These are phyloP conservation scores for Antennarius maculatus DNA, from an alignment of 2,797 vertebrate genomes.

Conservation along the genomic window DNA sequence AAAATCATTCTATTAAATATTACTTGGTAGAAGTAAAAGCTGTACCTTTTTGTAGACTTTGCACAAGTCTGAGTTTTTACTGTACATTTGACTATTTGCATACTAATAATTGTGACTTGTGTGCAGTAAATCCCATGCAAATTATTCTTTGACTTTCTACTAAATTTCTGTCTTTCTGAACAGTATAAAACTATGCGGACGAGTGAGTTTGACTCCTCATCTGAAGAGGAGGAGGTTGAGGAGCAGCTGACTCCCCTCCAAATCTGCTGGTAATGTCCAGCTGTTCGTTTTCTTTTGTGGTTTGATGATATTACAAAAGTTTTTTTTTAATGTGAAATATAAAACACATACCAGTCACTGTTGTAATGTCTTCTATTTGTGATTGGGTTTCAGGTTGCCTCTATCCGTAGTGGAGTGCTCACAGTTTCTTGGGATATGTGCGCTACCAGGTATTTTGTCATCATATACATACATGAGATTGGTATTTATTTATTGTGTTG, in stretches of 20 bases:
- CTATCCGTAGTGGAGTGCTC: conserved; percentile 82
- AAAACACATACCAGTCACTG: background rate
- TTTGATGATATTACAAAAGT: background rate
- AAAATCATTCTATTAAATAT: too few species aligned
- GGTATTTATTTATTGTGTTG: background rate
- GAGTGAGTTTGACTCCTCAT: conserved; percentile 89
- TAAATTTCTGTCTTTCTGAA: accelerated
- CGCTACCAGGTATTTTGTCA: conserved; percentile 84
- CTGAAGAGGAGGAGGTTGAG: conserved; percentile 87
- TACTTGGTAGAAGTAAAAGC: too few species aligned
- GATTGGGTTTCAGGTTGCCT: conserved; percentile 79
- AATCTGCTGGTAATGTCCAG: conserved; percentile 85
- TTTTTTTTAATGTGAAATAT: background rate
- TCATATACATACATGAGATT: background rate
- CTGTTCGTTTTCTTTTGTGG: background rate
- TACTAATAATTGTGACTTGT: too few species aligned
- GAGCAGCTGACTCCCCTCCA: conserved; percentile 81
- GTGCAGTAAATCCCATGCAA: too few species aligned
- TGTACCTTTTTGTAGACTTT: too few species aligned
- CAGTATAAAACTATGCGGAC: conserved; percentile 64
- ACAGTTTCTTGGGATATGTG: conserved; percentile 87
- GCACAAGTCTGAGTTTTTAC: too few species aligned
- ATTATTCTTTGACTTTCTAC: background rate
- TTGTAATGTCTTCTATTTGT: background rate
- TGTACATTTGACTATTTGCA: too few species aligned